Conservation (phyloP, 2,888 invertebrate genomes). For the Polymixis flavicincta region DNA sequence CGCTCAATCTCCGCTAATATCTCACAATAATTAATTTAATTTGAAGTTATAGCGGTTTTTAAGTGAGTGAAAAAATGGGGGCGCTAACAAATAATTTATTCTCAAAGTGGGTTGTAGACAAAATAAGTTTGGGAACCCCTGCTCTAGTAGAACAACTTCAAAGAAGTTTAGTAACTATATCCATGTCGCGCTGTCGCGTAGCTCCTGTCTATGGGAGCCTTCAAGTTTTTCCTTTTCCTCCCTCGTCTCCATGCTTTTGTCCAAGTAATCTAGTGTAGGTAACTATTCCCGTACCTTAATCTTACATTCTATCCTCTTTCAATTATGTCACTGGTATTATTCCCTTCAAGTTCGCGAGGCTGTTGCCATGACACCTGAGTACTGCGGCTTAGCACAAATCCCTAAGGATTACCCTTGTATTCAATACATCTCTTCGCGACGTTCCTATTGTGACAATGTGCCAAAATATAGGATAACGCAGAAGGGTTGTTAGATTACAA, state of each 20-base stretch:
- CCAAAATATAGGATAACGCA: background rate
- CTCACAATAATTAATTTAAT: no score
- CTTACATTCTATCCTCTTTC: constrained; percentile 1
- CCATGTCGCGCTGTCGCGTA: no score
- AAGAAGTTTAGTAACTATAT: no score
- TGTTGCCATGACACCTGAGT: constrained; percentile 56
- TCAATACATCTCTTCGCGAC: constrained; percentile 43
- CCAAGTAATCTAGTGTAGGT: background rate
- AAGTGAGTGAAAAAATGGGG: no score
- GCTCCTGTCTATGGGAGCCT: no score
- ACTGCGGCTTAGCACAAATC: constrained; percentile 45
- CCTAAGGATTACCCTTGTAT: constrained; percentile 39
- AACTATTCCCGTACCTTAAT: background rate
- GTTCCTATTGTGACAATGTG: constrained; percentile 22
- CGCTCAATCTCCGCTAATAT: no score
- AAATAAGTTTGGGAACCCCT: no score
- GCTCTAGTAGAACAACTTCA: no score
- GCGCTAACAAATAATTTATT: no score
- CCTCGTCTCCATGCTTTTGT: background rate
- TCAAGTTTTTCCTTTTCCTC: background rate
- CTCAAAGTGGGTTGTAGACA: no score
- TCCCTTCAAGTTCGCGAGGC: constrained; percentile 15
- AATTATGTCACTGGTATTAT: constrained; percentile 14
- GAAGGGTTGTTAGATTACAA: constrained; percentile 3
- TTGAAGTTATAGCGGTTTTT: no score